These are phyloP conservation scores for Drosophila nr. fundita DNA, from an alignment of 2,888 invertebrate genomes.

Conservation along the genomic window DNA sequence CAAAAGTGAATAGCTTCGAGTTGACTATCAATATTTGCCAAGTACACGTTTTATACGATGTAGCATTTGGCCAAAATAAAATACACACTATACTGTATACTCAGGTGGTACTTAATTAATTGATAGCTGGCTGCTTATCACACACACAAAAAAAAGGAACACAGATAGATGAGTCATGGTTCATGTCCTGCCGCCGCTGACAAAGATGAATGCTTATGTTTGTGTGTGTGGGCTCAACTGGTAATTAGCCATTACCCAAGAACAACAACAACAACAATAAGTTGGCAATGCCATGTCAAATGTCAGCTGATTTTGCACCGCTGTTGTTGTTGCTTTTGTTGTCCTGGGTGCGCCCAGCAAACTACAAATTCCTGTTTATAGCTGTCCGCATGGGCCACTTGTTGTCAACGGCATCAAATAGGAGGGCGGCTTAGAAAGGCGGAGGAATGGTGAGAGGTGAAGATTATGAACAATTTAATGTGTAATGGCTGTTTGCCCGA, in stretches of 20 bases:
- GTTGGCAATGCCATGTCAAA: constrained; percentile 17
- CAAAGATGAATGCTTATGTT: constrained; percentile 68
- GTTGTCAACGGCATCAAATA: constrained; percentile 38
- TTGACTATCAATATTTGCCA: constrained; percentile 51
- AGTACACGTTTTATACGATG: constrained; percentile 14
- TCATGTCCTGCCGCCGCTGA: constrained; percentile 41
- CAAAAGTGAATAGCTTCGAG: constrained; percentile 35
- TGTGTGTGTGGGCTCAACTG: constrained; percentile 37
- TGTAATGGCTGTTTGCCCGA: constrained; percentile 15
- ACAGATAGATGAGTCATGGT: constrained; percentile 35
- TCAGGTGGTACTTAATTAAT: constrained; percentile 55
- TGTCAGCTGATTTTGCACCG: constrained; percentile 28
- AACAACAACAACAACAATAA: neutral
- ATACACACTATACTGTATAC: constrained; percentile 20
- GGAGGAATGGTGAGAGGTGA: neutral
- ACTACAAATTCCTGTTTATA: constrained; percentile 56
- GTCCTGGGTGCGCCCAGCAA: constrained; percentile 32
- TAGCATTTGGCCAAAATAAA: constrained; percentile 20
- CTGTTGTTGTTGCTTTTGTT: constrained; percentile 1
- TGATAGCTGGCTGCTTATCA: constrained; percentile 44
- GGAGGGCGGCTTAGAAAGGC: neutral
- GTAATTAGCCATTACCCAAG: constrained; percentile 56
- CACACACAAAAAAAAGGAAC: neutral
- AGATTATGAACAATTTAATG: constrained; percentile 43
- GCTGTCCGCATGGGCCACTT: constrained; percentile 59